phyloP scores from a whole-genome alignment of 1,140 invertebrate species.

The Penaeus japonicus region DNA sequence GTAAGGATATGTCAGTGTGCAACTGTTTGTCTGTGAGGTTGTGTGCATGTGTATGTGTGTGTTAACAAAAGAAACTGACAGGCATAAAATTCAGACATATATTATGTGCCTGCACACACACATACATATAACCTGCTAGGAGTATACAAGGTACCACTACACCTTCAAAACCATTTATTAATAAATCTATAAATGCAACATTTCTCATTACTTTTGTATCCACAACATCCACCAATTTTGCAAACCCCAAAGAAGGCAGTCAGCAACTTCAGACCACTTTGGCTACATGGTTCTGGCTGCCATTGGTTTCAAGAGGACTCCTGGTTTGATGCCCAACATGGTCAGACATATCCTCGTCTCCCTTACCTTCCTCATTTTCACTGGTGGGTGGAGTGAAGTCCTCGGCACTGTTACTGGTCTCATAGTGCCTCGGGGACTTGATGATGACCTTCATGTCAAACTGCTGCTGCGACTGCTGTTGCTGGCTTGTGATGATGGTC shows the following conservation, averaged over 20 bases:
- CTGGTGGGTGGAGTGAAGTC: background rate
- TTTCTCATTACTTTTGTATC: no score
- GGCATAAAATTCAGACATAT: no score
- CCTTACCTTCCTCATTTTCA: slow-evolving; percentile 7
- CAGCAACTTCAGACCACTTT: slow-evolving; percentile 16
- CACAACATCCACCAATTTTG: no score
- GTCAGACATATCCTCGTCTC: background rate
- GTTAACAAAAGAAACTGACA: no score
- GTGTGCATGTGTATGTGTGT: background rate
- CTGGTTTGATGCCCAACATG: slow-evolving; percentile 4
- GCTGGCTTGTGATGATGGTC: slow-evolving; percentile 15
- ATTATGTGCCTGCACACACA: no score
- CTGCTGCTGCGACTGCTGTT: slow-evolving; percentile 21
- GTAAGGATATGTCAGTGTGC: no score
- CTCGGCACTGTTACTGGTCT: slow-evolving; percentile 6
- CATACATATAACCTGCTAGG: no score
- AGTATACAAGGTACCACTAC: no score
- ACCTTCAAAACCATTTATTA: no score
- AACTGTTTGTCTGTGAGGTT: no score
- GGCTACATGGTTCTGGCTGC: slow-evolving; percentile 35
- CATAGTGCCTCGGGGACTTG: slow-evolving; percentile 34
- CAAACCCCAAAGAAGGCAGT: background rate
- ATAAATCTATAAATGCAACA: no score
- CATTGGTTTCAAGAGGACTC: slow-evolving; percentile 28
- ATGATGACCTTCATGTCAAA: background rate